Percentiles rank a stretch among this genome's conserved stretches.
phyloP scores from a whole-genome alignment of 2,888 invertebrate genomes.

The Antheraea assamensis region DNA sequence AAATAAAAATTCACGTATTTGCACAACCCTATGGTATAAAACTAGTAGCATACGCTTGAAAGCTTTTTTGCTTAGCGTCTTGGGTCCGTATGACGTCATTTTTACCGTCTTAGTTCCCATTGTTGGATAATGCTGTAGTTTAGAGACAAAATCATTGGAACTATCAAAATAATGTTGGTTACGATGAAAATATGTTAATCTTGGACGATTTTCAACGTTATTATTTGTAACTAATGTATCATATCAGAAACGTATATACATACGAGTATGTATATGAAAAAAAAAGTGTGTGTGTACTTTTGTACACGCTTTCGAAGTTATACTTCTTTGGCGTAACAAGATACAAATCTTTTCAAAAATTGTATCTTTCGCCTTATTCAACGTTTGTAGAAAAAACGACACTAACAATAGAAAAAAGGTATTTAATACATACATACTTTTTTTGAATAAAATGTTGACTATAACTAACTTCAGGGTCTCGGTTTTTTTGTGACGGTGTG shows the following conservation, averaged over 20 bases:
- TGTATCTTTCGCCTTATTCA: too few species aligned
- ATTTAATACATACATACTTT: too few species aligned
- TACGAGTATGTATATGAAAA: neutral
- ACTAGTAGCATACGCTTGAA: slow-evolving; percentile 59
- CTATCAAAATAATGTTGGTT: slow-evolving; percentile 3
- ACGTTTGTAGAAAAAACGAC: too few species aligned
- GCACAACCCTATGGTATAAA: slow-evolving; percentile 20
- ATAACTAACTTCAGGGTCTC: too few species aligned
- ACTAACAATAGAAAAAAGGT: too few species aligned
- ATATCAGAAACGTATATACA: neutral
- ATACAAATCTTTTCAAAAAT: too few species aligned
- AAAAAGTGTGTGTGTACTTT: too few species aligned
- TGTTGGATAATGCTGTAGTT: slow-evolving; percentile 21
- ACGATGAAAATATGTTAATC: neutral
- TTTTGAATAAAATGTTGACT: too few species aligned
- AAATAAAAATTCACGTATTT: neutral
- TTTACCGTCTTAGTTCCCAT: slow-evolving; percentile 32
- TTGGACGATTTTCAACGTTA: neutral
- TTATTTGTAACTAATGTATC: neutral
- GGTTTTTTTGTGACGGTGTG: too few species aligned
- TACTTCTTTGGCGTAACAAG: too few species aligned
- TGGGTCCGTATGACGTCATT: slow-evolving; percentile 44
- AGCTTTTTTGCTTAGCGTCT: slow-evolving; percentile 65
- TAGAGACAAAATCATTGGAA: slow-evolving; percentile 21
- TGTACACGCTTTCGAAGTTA: too few species aligned